These are phyloP conservation scores for Zenarchopterus dispar DNA, from an alignment of 2,797 vertebrate genomes.

Conservation along the genomic window DNA sequence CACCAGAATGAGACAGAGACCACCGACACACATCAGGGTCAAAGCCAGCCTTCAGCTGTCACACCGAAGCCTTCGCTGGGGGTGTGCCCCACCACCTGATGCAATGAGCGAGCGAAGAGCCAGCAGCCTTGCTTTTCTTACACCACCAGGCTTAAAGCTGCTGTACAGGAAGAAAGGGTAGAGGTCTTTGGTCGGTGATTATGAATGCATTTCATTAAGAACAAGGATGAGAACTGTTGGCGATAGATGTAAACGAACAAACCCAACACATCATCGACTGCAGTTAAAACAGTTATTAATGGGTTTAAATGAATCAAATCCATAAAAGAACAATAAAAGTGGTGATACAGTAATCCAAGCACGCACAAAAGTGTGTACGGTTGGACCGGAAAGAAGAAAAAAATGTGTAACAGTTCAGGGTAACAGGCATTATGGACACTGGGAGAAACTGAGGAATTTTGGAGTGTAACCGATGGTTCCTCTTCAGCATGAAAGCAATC, in stretches of 20 bases:
- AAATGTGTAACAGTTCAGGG: background rate
- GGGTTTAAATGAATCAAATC: constrained; percentile 22
- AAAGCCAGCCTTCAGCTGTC: constrained; percentile 48
- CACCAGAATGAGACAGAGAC: constrained; percentile 46
- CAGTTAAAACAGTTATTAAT: constrained; percentile 29
- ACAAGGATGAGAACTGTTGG: constrained; percentile 12
- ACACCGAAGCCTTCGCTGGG: constrained; percentile 57
- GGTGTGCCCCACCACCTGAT: constrained; percentile 64
- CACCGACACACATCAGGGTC: constrained; percentile 41
- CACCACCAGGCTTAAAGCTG: constrained; percentile 46
- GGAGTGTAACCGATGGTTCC: constrained; percentile 20
- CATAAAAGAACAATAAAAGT: constrained; percentile 22
- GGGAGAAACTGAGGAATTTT: constrained; percentile 13
- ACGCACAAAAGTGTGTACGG: constrained; percentile 40
- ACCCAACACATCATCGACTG: constrained; percentile 14
- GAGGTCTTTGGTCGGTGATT: constrained; percentile 36
- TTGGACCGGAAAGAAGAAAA: constrained; percentile 18
- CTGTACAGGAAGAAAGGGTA: constrained; percentile 39
- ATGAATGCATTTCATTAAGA: constrained; percentile 34
- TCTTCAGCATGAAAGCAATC: constrained; percentile 55
- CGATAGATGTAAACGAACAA: constrained; percentile 18
- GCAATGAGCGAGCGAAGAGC: constrained; percentile 39
- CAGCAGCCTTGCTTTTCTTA: constrained; percentile 36
- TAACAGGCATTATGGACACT: constrained; percentile 10
- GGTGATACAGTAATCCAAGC: constrained; percentile 34